Conservation (phyloP, 2,113 vertebrate genomes). For the Anguilla rostrata region DNA sequence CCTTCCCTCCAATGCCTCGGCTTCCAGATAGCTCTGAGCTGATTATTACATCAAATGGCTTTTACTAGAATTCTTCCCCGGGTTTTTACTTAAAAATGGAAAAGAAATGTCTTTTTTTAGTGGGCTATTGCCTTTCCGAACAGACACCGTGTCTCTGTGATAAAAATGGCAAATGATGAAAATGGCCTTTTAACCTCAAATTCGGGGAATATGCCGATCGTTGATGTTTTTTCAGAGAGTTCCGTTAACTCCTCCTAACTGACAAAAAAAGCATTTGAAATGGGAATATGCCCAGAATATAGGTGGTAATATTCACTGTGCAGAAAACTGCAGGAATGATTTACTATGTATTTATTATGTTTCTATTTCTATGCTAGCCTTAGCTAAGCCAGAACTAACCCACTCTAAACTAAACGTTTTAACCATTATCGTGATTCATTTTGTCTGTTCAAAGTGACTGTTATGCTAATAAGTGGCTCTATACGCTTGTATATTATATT, state of each 20-base stretch:
- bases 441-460: no score
- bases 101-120: no score
- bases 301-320: not conserved
- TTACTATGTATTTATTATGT: no score
- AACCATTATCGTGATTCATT: no score
- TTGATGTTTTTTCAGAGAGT: not conserved
- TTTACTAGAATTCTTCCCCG: not conserved
- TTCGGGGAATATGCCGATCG: not conserved
- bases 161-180: not conserved
- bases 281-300: not conserved
- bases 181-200: not conserved
- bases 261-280: not conserved
- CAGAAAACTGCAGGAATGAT: no score
- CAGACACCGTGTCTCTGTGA: not conserved
- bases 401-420: no score
- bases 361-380: no score
- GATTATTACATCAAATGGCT: not conserved
- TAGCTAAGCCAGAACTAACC: no score
- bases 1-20: not conserved
- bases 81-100: not conserved
- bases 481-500: not conserved
- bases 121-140: not conserved
- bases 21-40: not conserved
- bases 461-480: no score
- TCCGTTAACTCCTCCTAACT: not conserved